Evolutionary conservation across 2,888 invertebrate genomes (phyloP), one percentile per base, ranked within the genome.

Genomic region (Scaptomyza tumidula): DNA sequence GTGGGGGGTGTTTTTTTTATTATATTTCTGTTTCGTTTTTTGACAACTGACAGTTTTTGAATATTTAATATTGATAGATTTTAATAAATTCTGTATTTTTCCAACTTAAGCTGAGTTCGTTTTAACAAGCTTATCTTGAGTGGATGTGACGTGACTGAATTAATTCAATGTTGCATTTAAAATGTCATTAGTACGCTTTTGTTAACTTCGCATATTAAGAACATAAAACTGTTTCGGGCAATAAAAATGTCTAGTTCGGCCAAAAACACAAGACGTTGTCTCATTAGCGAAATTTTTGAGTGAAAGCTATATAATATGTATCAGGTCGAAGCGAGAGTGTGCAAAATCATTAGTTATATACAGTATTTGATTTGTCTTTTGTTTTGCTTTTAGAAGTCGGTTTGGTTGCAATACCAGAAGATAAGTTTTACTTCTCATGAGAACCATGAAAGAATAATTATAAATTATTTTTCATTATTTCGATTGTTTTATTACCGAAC

Each of bases 111-210:
- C 11, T 31, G 46, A 0, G 5, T 31, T 35, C 24, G n/a, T 16
- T 44, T 33, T 13, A 54, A 29, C 14, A 13, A 29, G 13, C 24
- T 35, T 54, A 60, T 60, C 66, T 60, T 2, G 13, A 33, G 14
- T 29, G 41, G 11, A 35, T 41, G 49, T 33, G 19, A 13, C 19
- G n/a, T 33, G 9, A n/a, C 10, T 55, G 33, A 55, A 63, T 58
- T 53, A 43, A 44, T 60, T 50, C 13, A 10, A 27, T 33, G 19
- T 14, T 33, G 46, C 44, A 1, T 33, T 66, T 39, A 44, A 53
- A 43, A 11, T 61, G 43, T 37, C 43, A 70, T 70, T 69, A 69
- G 52, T 24, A 33, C 19, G 48, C 55, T 48, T 65, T 71, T 71
- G 63, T 55, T 33, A 16, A 9, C n/a, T 19, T 41, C 9, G 16